Evolutionary conservation across 1,140 invertebrate genomes (phyloP).

Genomic region (Drosophila littoralis): DNA sequence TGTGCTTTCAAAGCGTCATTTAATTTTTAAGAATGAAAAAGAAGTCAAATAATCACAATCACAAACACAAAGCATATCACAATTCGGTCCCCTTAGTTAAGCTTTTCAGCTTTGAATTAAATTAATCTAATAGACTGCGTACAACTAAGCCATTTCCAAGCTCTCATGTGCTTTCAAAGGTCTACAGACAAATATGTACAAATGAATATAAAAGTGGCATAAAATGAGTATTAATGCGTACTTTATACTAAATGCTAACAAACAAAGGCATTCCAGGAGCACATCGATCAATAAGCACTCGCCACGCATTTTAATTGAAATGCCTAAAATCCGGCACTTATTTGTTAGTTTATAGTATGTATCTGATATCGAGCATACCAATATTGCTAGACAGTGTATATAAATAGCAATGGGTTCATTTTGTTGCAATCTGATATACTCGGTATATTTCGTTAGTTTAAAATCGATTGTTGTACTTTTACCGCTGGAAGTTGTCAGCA

Average conservation of each 20-base stretch:
- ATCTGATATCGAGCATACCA: conserved; percentile 17
- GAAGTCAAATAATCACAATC: too few relatives aligned
- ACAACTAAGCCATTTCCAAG: background rate
- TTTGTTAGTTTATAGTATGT: background rate
- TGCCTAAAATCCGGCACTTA: background rate
- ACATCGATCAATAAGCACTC: conserved; percentile 27
- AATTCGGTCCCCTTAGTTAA: too few relatives aligned
- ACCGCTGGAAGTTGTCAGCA: background rate
- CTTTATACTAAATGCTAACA: background rate
- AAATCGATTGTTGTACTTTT: conserved; percentile 5
- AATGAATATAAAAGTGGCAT: background rate
- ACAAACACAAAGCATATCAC: too few relatives aligned
- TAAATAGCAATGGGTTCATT: conserved; percentile 25
- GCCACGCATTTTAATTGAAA: conserved; percentile 31
- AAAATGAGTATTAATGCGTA: background rate
- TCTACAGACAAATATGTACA: background rate
- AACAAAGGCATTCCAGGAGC: conserved; percentile 18
- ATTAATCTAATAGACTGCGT: background rate
- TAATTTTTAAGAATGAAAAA: too few relatives aligned
- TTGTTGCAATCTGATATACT: conserved; percentile 2
- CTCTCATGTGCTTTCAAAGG: conserved; percentile 5
- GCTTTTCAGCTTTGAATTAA: background rate
- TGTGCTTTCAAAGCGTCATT: too few relatives aligned
- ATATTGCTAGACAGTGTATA: conserved; percentile 26
- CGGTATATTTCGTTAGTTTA: background rate